phyloP scores from a whole-genome alignment of 2,113 vertebrate genomes.

The Deroptyus accipitrinus region DNA sequence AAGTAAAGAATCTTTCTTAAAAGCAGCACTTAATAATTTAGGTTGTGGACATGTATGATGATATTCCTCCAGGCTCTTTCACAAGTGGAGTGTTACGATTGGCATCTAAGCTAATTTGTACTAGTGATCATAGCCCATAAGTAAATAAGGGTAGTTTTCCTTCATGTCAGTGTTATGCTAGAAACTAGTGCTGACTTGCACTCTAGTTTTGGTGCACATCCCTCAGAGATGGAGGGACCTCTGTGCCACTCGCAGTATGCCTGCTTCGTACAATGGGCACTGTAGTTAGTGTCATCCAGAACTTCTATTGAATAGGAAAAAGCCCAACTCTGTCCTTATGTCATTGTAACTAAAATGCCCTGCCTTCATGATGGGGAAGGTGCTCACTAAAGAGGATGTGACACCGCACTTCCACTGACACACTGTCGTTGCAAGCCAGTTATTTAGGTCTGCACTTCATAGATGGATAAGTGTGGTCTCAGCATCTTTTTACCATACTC shows the following conservation, averaged over 20 bases:
- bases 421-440: background rate
- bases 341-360: background rate
- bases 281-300: background rate
- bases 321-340: background rate
- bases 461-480: background rate
- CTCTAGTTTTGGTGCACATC: rapidly evolving
- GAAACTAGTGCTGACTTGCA: background rate
- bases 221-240: background rate
- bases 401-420: background rate
- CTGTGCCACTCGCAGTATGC: background rate
- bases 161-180: background rate
- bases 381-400: background rate
- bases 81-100: background rate
- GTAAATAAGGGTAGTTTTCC: background rate
- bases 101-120: background rate
- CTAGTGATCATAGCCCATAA: background rate
- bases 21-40: background rate
- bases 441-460: background rate
- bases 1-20: background rate
- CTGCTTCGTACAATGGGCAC: background rate
- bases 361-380: background rate
- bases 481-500: background rate
- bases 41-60: background rate
- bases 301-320: background rate
- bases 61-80: background rate